Base-by-base conservation (phyloP, 2,113 vertebrate species). In the Pithys albifrons region DNA sequence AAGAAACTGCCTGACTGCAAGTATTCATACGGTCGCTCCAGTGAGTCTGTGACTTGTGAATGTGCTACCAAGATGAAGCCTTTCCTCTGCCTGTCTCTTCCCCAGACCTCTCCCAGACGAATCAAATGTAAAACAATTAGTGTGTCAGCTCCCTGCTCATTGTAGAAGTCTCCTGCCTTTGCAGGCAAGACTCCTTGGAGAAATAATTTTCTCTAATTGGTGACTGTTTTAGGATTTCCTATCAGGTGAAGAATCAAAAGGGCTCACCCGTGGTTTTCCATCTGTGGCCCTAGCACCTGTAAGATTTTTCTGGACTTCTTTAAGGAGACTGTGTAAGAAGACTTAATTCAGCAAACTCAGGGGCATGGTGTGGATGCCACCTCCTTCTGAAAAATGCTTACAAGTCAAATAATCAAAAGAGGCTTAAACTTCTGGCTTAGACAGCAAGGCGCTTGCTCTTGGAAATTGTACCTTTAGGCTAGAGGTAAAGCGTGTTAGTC, bases 391-490 rank as follows among this genome's bases (percentile, higher is more conserved):
- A 96, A 93, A 94, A 66, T 80, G 64, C 67, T 91, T 94, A 46
- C 5, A 0, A 90, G 45, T 95, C 62, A 83, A 46, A 64, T 94
- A 92, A 95, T 94, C 75, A 90, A 80, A 93, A 96, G 70, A 86
- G 71, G 28, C 82, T 85, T 94, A 83, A 95, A 85, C 12, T 69
- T 46, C 75, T 92, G 91, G 71, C 71, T 95, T 93, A 93, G 86
- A 80, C 91, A 92, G 91, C 65, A 55, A 92, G 94, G 52, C 70
- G 29, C 96, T 96, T 81, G 55, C 92, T 93, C 39, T 77, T 92
- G 79, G 76, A 95, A 95, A 83, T 90, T 67, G 73, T 90, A 86
- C 91, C 96, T 94, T 93, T 71, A 95, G 95, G 95, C 89, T 96
- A 95, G 72, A 93, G 29, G 65, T 93, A 86, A 91, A 96, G 86